A percentile compares a stretch with the other conserved stretches of the same genome.
These are phyloP conservation scores for Oceanites oceanicus DNA, from an alignment of 2,113 vertebrate genomes.

Conservation along the genomic window DNA sequence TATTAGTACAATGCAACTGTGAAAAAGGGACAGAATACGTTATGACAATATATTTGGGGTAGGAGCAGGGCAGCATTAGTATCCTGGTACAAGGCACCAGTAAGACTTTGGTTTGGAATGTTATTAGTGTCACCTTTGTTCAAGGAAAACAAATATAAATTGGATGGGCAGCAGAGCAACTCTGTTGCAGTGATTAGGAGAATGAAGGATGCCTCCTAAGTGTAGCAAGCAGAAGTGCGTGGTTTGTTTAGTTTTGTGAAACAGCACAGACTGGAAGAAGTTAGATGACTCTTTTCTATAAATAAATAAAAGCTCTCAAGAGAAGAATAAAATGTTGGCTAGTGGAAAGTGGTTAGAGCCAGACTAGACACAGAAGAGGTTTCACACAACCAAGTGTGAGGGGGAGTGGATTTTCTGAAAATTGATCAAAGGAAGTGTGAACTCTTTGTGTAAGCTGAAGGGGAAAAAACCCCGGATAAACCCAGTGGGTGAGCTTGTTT, in stretches of 20 bases:
- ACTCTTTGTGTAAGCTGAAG: background rate
- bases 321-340: background rate
- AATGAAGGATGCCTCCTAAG: background rate
- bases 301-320: constrained; percentile 4
- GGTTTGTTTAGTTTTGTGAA: background rate
- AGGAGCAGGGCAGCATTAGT: background rate
- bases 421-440: background rate
- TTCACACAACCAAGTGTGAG: background rate
- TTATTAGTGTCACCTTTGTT: background rate
- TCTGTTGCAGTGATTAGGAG: background rate
- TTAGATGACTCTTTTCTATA: background rate
- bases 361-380: background rate
- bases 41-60: background rate
- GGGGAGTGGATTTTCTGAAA: background rate
- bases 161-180: background rate
- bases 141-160: background rate
- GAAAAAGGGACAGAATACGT: background rate
- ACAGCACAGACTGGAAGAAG: background rate
- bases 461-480: background rate
- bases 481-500: background rate
- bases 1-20: background rate
- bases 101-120: background rate
- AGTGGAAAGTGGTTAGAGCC: background rate
- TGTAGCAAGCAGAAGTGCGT: background rate
- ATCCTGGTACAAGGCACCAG: background rate